phyloP scores from a whole-genome alignment of 2,888 invertebrate species.

The Caenorhabditis auriculariae region DNA sequence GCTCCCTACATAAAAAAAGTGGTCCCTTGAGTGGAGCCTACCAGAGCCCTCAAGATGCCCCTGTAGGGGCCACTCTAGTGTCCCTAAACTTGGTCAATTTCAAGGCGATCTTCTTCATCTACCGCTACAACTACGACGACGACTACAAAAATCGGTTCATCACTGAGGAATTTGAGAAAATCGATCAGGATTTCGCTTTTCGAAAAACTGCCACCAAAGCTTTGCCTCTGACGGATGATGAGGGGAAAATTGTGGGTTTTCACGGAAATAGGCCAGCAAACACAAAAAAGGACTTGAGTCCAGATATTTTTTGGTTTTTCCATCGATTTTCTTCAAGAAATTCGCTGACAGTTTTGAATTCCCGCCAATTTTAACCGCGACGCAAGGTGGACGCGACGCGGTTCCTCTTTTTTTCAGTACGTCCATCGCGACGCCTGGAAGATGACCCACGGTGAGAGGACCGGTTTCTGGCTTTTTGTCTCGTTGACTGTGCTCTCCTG shows the following conservation, averaged over 20 bases:
- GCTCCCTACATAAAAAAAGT: slow-evolving; percentile 8
- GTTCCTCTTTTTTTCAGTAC: slow-evolving; percentile 37
- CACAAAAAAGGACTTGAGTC: too few relatives aligned
- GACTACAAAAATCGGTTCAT: slow-evolving; percentile 46
- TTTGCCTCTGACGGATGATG: slow-evolving; percentile 41
- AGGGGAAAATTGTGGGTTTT: too few relatives aligned
- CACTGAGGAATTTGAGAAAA: slow-evolving; percentile 40
- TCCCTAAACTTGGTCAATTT: neutral
- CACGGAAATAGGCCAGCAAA: too few relatives aligned
- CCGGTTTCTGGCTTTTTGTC: slow-evolving; percentile 24
- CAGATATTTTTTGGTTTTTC: too few relatives aligned
- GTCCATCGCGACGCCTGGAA: slow-evolving; percentile 18
- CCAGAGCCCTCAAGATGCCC: too few relatives aligned
- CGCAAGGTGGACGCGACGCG: too few relatives aligned
- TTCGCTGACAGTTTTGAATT: too few relatives aligned
- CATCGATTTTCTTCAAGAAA: too few relatives aligned
- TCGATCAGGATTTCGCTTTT: slow-evolving; percentile 45
- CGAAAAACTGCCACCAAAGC: slow-evolving; percentile 27
- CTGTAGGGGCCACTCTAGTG: neutral
- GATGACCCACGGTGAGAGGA: slow-evolving; percentile 36
- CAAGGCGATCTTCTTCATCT: slow-evolving; percentile 35
- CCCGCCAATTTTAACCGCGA: too few relatives aligned
- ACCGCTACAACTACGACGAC: slow-evolving; percentile 38
- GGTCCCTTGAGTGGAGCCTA: too few relatives aligned
- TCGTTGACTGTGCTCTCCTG: slow-evolving; percentile 32